A percentile compares a stretch with the other conserved stretches of the same genome.
Conservation (phyloP, 2,888 invertebrate genomes). For the Capitulum mitella region DNA sequence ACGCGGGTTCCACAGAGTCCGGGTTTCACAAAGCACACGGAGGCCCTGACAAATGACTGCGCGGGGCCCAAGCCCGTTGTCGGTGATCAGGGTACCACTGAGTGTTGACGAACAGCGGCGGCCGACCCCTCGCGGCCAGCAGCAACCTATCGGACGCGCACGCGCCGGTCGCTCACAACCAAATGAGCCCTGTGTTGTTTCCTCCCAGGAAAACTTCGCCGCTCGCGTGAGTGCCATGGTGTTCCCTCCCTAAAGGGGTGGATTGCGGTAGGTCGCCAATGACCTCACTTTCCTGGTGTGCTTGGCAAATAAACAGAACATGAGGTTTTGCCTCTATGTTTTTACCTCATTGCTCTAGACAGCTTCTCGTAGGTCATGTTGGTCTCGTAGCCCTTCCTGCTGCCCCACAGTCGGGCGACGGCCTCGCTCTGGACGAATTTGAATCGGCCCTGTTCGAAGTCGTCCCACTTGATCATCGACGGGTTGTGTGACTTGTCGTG, state of each 20-base stretch:
- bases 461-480: constrained; percentile 14
- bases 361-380: constrained; percentile 26
- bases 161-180: neutral
- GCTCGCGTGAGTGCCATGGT: neutral
- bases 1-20: too few species aligned
- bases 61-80: too few species aligned
- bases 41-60: too few species aligned
- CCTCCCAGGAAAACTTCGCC: neutral
- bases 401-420: constrained; percentile 21
- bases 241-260: neutral
- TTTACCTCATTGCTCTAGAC: constrained; percentile 16
- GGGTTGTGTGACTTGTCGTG: constrained; percentile 20
- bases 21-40: too few species aligned
- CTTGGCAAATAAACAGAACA: neutral
- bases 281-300: neutral
- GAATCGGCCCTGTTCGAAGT: constrained; percentile 20
- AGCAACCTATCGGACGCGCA: neutral
- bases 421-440: constrained; percentile 24
- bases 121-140: too few species aligned
- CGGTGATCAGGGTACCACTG: too few species aligned
- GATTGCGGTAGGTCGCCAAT: neutral
- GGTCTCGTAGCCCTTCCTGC: constrained; percentile 24
- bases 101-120: too few species aligned
- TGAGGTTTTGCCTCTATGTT: neutral
- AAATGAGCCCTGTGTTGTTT: neutral